A percentile compares a stretch with the other conserved stretches of the same genome.
Evolutionary conservation across 2,797 vertebrate genomes (phyloP).

Genomic region (Scomberomorus guttatus): DNA sequence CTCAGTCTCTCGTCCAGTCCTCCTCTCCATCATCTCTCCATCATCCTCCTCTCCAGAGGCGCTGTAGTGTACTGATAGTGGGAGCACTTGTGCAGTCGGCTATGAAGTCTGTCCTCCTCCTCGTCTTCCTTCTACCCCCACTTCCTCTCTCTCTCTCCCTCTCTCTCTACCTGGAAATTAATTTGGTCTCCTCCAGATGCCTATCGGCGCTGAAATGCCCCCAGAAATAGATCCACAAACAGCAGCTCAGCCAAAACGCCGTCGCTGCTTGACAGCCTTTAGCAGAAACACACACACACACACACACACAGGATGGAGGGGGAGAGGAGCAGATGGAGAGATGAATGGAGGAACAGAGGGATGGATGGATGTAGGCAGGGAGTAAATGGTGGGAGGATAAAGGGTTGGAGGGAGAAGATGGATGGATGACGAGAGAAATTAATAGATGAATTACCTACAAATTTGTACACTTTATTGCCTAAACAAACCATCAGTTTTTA

Average conservation of each 20-base stretch:
- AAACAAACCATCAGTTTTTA: constrained; percentile 54
- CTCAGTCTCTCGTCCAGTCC: constrained; percentile 8
- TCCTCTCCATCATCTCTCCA: constrained; percentile 60
- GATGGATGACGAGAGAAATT: constrained; percentile 52
- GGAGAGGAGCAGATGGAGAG: constrained; percentile 35
- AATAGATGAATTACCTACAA: constrained; percentile 59
- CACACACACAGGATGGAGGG: constrained; percentile 25
- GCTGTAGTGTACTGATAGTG: constrained; percentile 81
- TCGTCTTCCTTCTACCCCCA: not conserved
- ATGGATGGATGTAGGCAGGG: constrained; percentile 20
- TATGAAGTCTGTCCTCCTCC: constrained; percentile 67
- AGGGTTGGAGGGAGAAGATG: constrained; percentile 33
- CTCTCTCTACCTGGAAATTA: constrained; percentile 90
- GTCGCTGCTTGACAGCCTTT: constrained; percentile 83
- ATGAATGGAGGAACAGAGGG: constrained; percentile 42
- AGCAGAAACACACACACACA: constrained; percentile 85
- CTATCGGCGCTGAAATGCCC: constrained; percentile 93
- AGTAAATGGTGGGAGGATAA: constrained; percentile 23
- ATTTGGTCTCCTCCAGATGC: constrained; percentile 96
- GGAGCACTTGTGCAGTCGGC: constrained; percentile 68
- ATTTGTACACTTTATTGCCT: constrained; percentile 47
- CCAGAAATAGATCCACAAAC: constrained; percentile 94
- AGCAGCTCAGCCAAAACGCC: constrained; percentile 90
- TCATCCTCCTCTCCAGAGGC: constrained; percentile 54
- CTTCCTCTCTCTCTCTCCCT: constrained; percentile 88